phyloP scores from a whole-genome alignment of 2,797 vertebrate species.

The Masticophis lateralis region DNA sequence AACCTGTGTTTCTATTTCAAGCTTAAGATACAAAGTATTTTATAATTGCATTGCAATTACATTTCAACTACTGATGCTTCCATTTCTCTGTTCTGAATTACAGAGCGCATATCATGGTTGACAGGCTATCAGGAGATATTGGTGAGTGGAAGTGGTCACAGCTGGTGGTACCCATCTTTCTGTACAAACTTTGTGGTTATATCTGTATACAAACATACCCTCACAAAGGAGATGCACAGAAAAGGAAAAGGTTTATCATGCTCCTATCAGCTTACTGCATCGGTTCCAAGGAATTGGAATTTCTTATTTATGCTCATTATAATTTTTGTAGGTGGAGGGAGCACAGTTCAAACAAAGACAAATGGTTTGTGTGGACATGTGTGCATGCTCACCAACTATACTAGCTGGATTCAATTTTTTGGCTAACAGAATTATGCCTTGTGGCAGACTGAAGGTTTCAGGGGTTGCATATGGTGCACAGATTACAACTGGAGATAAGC shows the following conservation, averaged over 20 bases:
- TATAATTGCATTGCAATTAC: background rate
- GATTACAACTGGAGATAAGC: background rate
- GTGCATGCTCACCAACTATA: background rate
- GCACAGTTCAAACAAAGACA: background rate
- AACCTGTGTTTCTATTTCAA: background rate
- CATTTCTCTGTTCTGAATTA: background rate
- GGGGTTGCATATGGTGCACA: background rate
- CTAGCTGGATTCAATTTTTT: background rate
- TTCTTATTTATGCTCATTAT: background rate
- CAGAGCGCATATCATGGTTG: background rate
- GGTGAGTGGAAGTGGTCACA: background rate
- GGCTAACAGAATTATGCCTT: background rate
- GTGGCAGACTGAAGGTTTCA: background rate
- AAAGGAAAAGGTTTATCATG: background rate
- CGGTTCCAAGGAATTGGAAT: background rate
- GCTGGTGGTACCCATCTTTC: background rate
- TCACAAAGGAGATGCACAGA: background rate
- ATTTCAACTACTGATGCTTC: background rate
- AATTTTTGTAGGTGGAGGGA: background rate
- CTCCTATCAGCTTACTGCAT: background rate
- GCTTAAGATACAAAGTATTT: background rate
- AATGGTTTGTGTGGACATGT: background rate
- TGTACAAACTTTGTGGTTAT: background rate
- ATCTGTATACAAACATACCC: background rate
- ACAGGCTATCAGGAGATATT: background rate